A percentile compares a stretch with the other conserved stretches of the same genome.
phyloP scores from a whole-genome alignment of 2,113 vertebrate genomes.

The Alligator sinensis region DNA sequence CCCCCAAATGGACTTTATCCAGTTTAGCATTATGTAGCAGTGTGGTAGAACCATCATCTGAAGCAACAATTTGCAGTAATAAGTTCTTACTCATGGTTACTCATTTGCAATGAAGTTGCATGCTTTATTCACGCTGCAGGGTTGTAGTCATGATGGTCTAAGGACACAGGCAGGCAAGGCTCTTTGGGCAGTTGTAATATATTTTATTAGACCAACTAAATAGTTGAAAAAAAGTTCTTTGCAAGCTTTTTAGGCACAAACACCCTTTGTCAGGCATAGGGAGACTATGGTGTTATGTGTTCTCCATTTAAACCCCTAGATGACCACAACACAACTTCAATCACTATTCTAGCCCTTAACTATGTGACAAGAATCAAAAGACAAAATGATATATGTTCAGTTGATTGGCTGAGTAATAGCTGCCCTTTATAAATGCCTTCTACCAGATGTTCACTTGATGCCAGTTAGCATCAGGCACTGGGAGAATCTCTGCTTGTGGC shows the following conservation, averaged over 20 bases:
- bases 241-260: too few species aligned
- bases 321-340: background rate
- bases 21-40: background rate
- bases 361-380: background rate
- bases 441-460: background rate
- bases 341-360: too few species aligned
- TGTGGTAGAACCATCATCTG: background rate
- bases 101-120: background rate
- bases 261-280: too few species aligned
- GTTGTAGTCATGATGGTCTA: too few species aligned
- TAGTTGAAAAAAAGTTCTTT: too few species aligned
- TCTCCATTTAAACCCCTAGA: background rate
- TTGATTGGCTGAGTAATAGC: background rate
- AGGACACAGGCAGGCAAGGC: too few species aligned
- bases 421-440: background rate
- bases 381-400: background rate
- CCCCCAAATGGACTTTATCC: background rate
- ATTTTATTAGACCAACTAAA: too few species aligned
- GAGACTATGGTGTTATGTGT: too few species aligned
- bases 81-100: conserved; percentile 12
- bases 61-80: background rate
- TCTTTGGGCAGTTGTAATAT: too few species aligned
- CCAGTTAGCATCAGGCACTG: background rate
- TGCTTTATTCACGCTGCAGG: background rate
- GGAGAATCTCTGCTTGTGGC: background rate